Evolutionary conservation across 2,113 vertebrate genomes (phyloP).

Genomic region (Melanostigma gelatinosum): DNA sequence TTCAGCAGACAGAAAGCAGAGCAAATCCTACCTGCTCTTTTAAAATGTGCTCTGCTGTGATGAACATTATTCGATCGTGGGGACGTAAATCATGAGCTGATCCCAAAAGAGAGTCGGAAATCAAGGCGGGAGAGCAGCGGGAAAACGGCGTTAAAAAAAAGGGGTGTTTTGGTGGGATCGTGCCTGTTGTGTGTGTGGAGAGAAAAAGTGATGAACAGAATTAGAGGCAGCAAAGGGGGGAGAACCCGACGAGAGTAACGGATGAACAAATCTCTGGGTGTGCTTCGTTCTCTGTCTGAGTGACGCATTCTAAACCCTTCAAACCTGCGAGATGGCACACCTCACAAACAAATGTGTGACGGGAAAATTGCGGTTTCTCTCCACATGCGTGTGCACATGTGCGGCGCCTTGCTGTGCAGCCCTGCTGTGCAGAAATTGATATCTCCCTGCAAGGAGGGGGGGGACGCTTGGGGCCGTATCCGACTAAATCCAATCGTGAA

Average conservation of each 20-base stretch:
- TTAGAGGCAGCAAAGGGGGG: constrained; percentile 47
- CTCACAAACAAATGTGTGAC: constrained; percentile 62
- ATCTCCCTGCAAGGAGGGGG: constrained; percentile 15
- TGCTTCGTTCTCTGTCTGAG: constrained; percentile 8
- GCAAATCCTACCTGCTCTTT: constrained; percentile 71
- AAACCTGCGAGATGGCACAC: constrained; percentile 57
- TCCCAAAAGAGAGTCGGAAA: constrained; percentile 16
- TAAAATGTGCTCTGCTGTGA: constrained; percentile 55
- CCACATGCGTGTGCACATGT: neutral
- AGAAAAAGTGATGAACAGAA: constrained; percentile 62
- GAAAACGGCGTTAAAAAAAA: constrained; percentile 61
- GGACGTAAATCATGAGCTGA: constrained; percentile 55
- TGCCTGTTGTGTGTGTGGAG: constrained; percentile 26
- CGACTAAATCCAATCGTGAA: constrained; percentile 34
- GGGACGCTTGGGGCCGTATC: neutral
- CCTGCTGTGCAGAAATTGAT: constrained; percentile 36
- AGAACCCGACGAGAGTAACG: constrained; percentile 35
- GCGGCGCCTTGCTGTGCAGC: constrained; percentile 23
- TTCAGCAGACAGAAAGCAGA: constrained; percentile 62
- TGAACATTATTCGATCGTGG: constrained; percentile 66
- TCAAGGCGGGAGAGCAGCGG: constrained; percentile 55
- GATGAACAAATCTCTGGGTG: constrained; percentile 51
- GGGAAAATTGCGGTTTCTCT: constrained; percentile 38
- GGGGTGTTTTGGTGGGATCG: constrained; percentile 30
- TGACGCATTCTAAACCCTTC: constrained; percentile 27